These are phyloP conservation scores for Mythimna ferrago DNA, from an alignment of 2,888 invertebrate genomes.

Conservation along the genomic window DNA sequence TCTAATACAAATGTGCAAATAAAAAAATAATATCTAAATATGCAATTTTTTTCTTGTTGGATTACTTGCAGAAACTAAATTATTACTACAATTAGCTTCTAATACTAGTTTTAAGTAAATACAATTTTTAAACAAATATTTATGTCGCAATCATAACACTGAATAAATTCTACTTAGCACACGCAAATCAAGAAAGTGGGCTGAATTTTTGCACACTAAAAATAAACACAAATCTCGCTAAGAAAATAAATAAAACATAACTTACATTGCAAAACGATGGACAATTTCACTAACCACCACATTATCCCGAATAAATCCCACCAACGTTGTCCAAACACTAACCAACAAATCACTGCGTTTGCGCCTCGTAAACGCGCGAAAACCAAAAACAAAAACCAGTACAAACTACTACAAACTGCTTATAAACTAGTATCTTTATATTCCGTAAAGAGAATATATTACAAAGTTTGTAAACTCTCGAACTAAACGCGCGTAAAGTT, in stretches of 20 bases:
- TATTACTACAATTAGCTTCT: too few species aligned
- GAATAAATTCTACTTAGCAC: neutral
- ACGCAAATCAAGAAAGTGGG: neutral
- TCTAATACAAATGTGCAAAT: neutral
- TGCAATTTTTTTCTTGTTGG: too few species aligned
- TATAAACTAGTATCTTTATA: slow-evolving; percentile 55
- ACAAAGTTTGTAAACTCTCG: slow-evolving; percentile 52
- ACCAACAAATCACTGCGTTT: slow-evolving; percentile 59
- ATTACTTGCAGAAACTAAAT: neutral
- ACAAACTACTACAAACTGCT: slow-evolving; percentile 48
- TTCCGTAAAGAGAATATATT: slow-evolving; percentile 52
- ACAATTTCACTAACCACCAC: slow-evolving; percentile 80
- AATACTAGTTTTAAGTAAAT: neutral
- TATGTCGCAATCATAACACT: neutral
- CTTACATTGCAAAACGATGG: slow-evolving; percentile 84
- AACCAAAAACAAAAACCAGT: slow-evolving; percentile 50
- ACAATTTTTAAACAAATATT: neutral
- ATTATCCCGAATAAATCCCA: slow-evolving; percentile 65
- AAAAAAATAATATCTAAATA: neutral
- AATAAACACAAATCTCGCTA: neutral
- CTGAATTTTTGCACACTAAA: neutral
- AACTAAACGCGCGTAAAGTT: slow-evolving; percentile 56
- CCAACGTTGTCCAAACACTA: slow-evolving; percentile 53
- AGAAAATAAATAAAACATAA: slow-evolving; percentile 28
- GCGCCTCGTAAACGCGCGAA: slow-evolving; percentile 30